Conservation (phyloP, 37 sponge, comb jelly and placozoan genomes). For the Agelas oroides region DNA sequence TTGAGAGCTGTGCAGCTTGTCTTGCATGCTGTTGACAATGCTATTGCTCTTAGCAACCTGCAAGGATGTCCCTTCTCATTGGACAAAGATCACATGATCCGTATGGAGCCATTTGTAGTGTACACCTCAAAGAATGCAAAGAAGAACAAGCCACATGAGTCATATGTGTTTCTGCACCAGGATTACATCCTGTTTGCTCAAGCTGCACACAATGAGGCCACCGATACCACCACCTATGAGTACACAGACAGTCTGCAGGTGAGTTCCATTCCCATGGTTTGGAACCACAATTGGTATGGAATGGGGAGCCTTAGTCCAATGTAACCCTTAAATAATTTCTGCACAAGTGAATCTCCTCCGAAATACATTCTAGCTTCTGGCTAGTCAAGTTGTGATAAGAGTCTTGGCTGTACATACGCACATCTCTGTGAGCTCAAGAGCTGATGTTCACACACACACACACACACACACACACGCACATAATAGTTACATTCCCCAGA, state of each 20-base stretch:
- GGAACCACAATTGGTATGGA: too few species aligned
- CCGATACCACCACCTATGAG: background rate
- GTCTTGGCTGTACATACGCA: too few species aligned
- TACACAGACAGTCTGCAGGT: slow-evolving; percentile 35
- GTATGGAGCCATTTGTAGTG: slow-evolving; percentile 41
- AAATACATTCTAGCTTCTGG: too few species aligned
- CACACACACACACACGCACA: too few species aligned
- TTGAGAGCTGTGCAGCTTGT: slow-evolving; percentile 6
- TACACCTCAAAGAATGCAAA: slow-evolving; percentile 28
- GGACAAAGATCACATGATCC: slow-evolving; percentile 16
- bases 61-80: slow-evolving; percentile 20
- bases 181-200: slow-evolving; percentile 31
- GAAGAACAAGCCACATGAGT: slow-evolving; percentile 11
- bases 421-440: too few species aligned
- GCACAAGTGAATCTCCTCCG: background rate
- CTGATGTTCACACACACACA: too few species aligned
- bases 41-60: slow-evolving; percentile 2
- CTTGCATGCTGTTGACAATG: slow-evolving; percentile 19
- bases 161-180: slow-evolving; percentile 30
- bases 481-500: too few species aligned
- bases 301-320: too few species aligned
- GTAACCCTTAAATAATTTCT: background rate
- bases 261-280: background rate
- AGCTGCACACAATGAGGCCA: background rate
- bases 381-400: too few species aligned